A percentile compares a stretch with the other conserved stretches of the same genome.
Conservation (phyloP, 2,113 vertebrate species). For the Eurypyga helias region DNA sequence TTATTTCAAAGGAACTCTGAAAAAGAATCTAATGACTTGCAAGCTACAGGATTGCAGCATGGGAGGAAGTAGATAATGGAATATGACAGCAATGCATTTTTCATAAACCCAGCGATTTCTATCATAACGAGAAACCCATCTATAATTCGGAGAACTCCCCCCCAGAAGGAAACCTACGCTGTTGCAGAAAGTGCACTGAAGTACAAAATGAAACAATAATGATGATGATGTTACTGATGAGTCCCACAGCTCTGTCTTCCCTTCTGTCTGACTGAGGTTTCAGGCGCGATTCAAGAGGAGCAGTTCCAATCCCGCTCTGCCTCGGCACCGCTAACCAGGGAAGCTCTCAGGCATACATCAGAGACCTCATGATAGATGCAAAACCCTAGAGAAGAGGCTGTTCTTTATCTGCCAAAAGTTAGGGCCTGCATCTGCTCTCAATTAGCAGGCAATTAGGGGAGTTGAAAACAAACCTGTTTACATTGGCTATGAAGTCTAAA, state of each 20-base stretch:
- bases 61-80: slow-evolving; percentile 67
- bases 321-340: not conserved
- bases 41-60: slow-evolving; percentile 59
- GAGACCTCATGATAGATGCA: not conserved
- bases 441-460: slow-evolving; percentile 65
- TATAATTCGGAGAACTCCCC: slow-evolving; percentile 30
- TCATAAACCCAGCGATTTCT: slow-evolving; percentile 60
- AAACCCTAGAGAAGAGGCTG: slow-evolving; percentile 36
- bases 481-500: slow-evolving; percentile 58
- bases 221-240: slow-evolving; percentile 63
- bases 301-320: not conserved
- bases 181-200: slow-evolving; percentile 39
- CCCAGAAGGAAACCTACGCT: not conserved
- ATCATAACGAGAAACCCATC: slow-evolving; percentile 55
- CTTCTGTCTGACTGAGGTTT: slow-evolving; percentile 5
- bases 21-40: slow-evolving; percentile 65
- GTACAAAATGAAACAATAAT: slow-evolving; percentile 58
- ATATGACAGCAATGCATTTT: slow-evolving; percentile 69
- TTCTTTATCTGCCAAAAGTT: slow-evolving; percentile 48
- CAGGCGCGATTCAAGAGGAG: not conserved
- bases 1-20: slow-evolving; percentile 60
- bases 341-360: not conserved
- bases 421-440: slow-evolving; percentile 57
- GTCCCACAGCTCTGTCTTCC: slow-evolving; percentile 47
- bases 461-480: slow-evolving; percentile 69